These are phyloP conservation scores for Chloropsis cyanopogon DNA, from an alignment of 2,113 vertebrate species.

Conservation along the genomic window DNA sequence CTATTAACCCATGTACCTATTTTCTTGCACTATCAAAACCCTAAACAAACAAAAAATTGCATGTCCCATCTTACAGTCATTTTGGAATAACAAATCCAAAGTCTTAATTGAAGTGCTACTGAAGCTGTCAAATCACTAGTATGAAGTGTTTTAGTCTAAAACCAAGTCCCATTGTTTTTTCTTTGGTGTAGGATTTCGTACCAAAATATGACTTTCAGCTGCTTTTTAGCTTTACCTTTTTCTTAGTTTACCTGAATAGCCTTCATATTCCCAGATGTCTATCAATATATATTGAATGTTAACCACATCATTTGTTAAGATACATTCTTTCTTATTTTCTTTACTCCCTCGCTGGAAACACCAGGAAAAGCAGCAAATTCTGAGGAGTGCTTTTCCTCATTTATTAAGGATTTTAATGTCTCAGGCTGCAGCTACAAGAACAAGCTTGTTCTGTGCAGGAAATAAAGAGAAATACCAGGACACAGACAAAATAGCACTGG, in stretches of 20 bases:
- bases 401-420: background rate
- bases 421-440: background rate
- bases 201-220: background rate
- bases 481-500: background rate
- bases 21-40: background rate
- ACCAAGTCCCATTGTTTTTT: background rate
- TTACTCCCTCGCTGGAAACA: background rate
- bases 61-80: fast-evolving
- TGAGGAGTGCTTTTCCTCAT: background rate
- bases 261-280: background rate
- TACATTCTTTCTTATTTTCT: background rate
- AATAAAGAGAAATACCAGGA: background rate
- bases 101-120: background rate
- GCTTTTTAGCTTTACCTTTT: background rate
- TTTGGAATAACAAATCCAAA: background rate
- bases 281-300: background rate
- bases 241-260: background rate
- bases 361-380: background rate
- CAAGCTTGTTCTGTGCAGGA: background rate
- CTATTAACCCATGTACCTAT: background rate
- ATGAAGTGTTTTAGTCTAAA: background rate
- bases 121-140: background rate
- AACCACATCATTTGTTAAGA: background rate
- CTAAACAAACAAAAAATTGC: background rate
- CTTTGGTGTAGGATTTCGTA: background rate